phyloP scores from a whole-genome alignment of 2,797 vertebrate genomes.

The Sebastes taczanowskii region DNA sequence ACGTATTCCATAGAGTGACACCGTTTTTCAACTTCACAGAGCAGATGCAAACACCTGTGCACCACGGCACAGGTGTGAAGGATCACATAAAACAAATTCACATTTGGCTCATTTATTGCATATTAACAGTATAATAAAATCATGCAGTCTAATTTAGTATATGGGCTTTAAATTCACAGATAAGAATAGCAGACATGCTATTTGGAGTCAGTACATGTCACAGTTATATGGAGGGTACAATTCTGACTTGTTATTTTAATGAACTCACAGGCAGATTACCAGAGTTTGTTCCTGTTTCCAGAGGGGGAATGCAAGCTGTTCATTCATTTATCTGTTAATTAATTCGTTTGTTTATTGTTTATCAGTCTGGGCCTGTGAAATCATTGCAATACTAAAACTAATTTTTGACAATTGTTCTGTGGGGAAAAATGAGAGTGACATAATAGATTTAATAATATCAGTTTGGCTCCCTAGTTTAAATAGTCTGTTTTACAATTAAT shows the following conservation, averaged over 20 bases:
- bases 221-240: neutral
- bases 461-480: neutral
- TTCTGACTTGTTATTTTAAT: neutral
- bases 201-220: neutral
- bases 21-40: slow-evolving; percentile 6
- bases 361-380: slow-evolving; percentile 8
- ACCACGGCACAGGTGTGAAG: neutral
- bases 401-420: neutral
- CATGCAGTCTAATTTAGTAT: neutral
- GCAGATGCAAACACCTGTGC: slow-evolving; percentile 26
- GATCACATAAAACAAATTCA: slow-evolving; percentile 4
- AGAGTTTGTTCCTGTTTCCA: slow-evolving; percentile 4
- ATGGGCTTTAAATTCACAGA: neutral
- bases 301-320: neutral
- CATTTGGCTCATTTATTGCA: slow-evolving; percentile 9
- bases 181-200: neutral
- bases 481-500: neutral
- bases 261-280: neutral
- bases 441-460: slow-evolving; percentile 4
- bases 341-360: slow-evolving; percentile 26
- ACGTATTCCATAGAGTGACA: slow-evolving; percentile 26
- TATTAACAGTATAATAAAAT: neutral
- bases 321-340: slow-evolving; percentile 20
- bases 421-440: neutral
- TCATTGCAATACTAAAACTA: neutral